A percentile compares a stretch with the other conserved stretches of the same genome.
phyloP scores from a whole-genome alignment of 2,113 vertebrate genomes.

The Dromaius novaehollandiae region DNA sequence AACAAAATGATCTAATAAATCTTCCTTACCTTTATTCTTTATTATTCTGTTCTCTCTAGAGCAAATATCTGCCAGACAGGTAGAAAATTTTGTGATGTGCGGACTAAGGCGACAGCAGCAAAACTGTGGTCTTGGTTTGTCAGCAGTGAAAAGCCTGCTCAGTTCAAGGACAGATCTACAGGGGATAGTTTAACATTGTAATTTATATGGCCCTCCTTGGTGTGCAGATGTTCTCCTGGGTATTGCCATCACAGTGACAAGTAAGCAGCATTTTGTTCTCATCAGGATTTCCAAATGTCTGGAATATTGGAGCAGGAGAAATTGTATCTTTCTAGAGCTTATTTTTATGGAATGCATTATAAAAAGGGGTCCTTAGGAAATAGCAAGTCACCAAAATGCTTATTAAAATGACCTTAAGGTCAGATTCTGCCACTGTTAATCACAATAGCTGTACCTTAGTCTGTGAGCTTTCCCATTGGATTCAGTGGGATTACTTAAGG shows the following conservation, averaged over 20 bases:
- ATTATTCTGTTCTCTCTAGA: not conserved
- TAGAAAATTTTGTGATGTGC: not conserved
- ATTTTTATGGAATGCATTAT: slow-evolving; percentile 53
- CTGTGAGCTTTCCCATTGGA: slow-evolving; percentile 14
- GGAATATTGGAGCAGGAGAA: slow-evolving; percentile 20
- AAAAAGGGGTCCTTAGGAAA: slow-evolving; percentile 40
- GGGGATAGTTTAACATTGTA: not conserved
- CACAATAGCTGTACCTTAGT: slow-evolving; percentile 47
- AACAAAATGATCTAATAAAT: not conserved
- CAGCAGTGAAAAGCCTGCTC: not conserved
- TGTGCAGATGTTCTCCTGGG: not conserved
- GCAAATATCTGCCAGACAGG: not conserved
- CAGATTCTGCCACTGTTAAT: slow-evolving; percentile 64
- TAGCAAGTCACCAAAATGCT: slow-evolving; percentile 14
- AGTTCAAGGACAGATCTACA: not conserved
- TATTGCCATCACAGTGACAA: not conserved
- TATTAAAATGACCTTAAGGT: slow-evolving; percentile 70
- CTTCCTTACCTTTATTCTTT: not conserved
- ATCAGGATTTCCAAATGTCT: not conserved
- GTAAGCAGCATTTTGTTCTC: not conserved
- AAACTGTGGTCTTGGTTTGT: not conserved
- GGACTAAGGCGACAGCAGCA: not conserved
- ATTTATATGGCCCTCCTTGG: not conserved
- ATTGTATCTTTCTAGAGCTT: not conserved
- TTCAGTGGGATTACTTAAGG: slow-evolving; percentile 44